Percentiles rank a stretch among this genome's conserved stretches.
Evolutionary conservation across 2,797 vertebrate genomes (phyloP).

Genomic region (Synaphobranchus kaupii): DNA sequence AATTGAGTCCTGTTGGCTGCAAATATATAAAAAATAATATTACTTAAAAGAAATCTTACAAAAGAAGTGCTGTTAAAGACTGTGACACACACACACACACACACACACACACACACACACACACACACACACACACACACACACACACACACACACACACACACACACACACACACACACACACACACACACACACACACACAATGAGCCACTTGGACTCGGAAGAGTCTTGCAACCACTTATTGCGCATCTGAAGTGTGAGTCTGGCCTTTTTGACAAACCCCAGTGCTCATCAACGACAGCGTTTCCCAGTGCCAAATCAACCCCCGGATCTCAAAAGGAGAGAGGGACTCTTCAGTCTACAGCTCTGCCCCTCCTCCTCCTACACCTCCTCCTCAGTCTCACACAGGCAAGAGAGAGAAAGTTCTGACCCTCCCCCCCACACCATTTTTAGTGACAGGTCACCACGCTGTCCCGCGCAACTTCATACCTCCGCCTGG

Average conservation of each 20-base stretch:
- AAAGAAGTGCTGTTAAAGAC: background rate
- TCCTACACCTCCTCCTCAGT: background rate
- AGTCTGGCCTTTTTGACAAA: background rate
- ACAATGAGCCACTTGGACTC: background rate
- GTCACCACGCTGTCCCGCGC: slow-evolving; percentile 7
- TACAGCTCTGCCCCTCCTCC: background rate
- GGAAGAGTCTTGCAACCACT: background rate
- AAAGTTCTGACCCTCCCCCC: background rate
- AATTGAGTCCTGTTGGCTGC: background rate
- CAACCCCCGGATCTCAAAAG: background rate
- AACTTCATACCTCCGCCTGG: slow-evolving; percentile 44
- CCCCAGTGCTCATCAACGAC: background rate
- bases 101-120: background rate
- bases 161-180: background rate
- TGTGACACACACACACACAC: background rate
- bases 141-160: background rate
- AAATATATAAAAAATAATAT: background rate
- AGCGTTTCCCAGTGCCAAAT: background rate
- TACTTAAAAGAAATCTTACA: background rate
- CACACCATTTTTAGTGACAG: background rate
- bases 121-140: background rate
- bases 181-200: background rate
- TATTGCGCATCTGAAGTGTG: background rate
- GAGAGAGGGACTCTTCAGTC: background rate
- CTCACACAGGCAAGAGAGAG: background rate